phyloP scores from a whole-genome alignment of 2,797 vertebrate species.

The Varecia variegata region DNA sequence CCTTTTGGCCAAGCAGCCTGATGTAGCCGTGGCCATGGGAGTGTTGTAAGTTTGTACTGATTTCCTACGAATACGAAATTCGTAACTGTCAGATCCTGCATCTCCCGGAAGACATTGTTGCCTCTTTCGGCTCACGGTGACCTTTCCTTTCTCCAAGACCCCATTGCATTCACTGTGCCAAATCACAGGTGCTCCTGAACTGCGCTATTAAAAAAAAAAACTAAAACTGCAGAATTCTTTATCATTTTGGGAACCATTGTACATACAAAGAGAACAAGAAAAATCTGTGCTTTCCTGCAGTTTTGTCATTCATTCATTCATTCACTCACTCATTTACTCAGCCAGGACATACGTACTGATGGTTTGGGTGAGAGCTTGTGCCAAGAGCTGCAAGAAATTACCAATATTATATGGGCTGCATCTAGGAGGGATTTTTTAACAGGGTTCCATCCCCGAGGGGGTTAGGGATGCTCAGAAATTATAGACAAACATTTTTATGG shows the following conservation, averaged over 20 bases:
- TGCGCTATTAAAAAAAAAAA: background rate
- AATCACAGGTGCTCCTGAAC: background rate
- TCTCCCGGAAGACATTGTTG: background rate
- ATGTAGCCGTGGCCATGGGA: rapidly evolving
- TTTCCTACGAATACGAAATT: background rate
- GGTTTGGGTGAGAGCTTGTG: background rate
- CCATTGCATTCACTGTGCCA: background rate
- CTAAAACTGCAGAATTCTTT: background rate
- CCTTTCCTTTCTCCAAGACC: background rate
- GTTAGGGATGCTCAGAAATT: background rate
- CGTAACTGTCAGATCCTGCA: rapidly evolving
- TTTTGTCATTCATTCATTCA: background rate
- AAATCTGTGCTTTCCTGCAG: background rate
- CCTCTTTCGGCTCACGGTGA: background rate
- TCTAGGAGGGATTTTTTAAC: background rate
- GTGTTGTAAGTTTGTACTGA: background rate
- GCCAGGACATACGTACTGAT: background rate
- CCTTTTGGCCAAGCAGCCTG: background rate
- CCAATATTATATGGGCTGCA: background rate
- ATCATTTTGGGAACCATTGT: background rate
- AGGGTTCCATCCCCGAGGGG: background rate
- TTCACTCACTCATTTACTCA: background rate
- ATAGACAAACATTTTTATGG: background rate
- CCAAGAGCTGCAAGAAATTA: background rate
- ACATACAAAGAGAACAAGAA: background rate